Evolutionary conservation across 2,797 vertebrate species (phyloP).

Genomic region (Delichon dasypus): DNA sequence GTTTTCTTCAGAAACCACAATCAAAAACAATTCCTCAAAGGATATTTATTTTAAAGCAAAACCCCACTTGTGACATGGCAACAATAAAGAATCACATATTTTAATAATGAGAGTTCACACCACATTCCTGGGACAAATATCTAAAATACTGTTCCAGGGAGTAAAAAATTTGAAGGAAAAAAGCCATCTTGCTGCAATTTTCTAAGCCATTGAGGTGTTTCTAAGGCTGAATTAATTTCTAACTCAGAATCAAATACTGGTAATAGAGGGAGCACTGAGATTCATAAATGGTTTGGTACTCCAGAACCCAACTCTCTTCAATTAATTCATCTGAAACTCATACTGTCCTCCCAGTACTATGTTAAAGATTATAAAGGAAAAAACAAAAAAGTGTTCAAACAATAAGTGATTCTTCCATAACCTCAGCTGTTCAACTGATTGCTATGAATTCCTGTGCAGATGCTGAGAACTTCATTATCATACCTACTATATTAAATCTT

Average conservation of each 20-base stretch:
- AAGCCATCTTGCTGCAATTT: background rate
- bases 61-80: background rate
- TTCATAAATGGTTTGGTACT: background rate
- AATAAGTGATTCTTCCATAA: background rate
- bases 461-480: background rate
- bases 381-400: background rate
- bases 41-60: background rate
- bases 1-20: background rate
- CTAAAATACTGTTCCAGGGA: background rate
- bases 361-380: background rate
- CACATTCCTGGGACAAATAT: background rate
- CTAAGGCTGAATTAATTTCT: background rate
- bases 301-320: background rate
- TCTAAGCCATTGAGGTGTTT: background rate
- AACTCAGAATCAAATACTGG: background rate
- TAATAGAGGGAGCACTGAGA: background rate
- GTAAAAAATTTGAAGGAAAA: background rate
- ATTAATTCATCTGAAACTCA: background rate
- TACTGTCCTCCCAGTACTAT: background rate
- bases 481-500: background rate
- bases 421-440: background rate
- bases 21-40: background rate
- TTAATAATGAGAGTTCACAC: background rate
- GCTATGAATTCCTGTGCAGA: background rate
- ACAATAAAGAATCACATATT: background rate